Percentiles rank a stretch among this genome's conserved stretches.
Evolutionary conservation across 2,888 invertebrate genomes (phyloP).

Genomic region (Drosophila meridionalis): DNA sequence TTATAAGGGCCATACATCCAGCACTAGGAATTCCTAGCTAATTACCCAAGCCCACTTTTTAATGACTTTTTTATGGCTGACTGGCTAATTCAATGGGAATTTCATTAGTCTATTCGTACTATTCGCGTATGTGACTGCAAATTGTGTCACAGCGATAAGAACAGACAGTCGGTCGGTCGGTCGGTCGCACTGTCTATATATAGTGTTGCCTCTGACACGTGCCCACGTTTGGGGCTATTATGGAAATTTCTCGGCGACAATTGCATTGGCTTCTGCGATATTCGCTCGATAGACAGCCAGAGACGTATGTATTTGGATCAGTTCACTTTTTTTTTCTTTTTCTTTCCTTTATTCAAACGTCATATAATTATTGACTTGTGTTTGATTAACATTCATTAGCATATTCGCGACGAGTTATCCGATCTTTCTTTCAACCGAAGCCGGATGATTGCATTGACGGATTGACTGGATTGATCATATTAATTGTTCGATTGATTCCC

Average conservation of each 20-base stretch:
- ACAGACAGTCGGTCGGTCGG: not conserved
- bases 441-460: not conserved
- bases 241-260: not conserved
- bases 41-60: not conserved
- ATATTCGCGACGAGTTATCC: slow-evolving; percentile 25
- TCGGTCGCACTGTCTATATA: not conserved
- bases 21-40: not conserved
- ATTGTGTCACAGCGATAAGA: slow-evolving; percentile 39
- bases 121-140: slow-evolving; percentile 8
- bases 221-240: slow-evolving; percentile 26
- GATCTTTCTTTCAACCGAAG: slow-evolving; percentile 22
- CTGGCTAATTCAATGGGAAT: not conserved
- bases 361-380: slow-evolving; percentile 39
- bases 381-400: slow-evolving; percentile 55
- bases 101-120: not conserved
- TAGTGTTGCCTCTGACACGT: slow-evolving; percentile 24
- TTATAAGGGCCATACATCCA: not conserved
- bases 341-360: slow-evolving; percentile 17
- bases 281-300: not conserved
- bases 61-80: not conserved
- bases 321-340: not conserved
- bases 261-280: slow-evolving; percentile 16
- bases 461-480: not conserved
- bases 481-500: not conserved
- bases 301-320: slow-evolving; percentile 8